Evolutionary conservation across 2,113 vertebrate genomes (phyloP).

Genomic region (Nycticorax nycticorax): DNA sequence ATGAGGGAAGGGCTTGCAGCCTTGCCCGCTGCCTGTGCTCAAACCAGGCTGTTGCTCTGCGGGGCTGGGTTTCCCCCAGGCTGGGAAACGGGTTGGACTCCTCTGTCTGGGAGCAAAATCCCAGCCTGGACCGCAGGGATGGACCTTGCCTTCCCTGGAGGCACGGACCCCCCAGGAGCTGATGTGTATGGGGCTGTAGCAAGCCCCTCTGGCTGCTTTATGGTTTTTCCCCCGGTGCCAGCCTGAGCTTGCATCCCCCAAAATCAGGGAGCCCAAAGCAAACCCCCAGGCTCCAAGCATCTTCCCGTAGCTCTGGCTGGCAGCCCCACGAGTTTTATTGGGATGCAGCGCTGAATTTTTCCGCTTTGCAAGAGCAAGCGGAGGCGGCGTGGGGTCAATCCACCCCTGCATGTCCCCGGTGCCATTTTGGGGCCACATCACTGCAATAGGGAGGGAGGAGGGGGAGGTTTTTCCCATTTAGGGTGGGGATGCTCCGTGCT

Average conservation of each 20-base stretch:
- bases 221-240: background rate
- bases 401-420: rapidly evolving
- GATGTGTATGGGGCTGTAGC: rapidly evolving
- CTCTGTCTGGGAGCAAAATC: background rate
- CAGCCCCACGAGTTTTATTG: background rate
- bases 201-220: background rate
- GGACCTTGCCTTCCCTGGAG: background rate
- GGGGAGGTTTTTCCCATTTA: background rate
- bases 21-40: rapidly evolving
- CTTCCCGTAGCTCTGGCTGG: background rate
- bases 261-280: background rate
- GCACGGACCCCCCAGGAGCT: rapidly evolving
- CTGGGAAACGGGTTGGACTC: background rate
- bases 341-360: background rate
- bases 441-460: background rate
- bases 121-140: background rate
- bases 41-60: background rate
- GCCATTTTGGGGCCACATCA: background rate
- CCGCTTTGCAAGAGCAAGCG: background rate
- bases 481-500: rapidly evolving
- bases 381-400: background rate
- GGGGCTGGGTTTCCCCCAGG: background rate
- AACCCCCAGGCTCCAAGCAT: background rate
- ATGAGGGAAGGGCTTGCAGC: no score
- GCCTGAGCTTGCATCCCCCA: background rate